These are phyloP conservation scores for Zapornia atra DNA, from an alignment of 2,113 vertebrate species.

Conservation along the genomic window DNA sequence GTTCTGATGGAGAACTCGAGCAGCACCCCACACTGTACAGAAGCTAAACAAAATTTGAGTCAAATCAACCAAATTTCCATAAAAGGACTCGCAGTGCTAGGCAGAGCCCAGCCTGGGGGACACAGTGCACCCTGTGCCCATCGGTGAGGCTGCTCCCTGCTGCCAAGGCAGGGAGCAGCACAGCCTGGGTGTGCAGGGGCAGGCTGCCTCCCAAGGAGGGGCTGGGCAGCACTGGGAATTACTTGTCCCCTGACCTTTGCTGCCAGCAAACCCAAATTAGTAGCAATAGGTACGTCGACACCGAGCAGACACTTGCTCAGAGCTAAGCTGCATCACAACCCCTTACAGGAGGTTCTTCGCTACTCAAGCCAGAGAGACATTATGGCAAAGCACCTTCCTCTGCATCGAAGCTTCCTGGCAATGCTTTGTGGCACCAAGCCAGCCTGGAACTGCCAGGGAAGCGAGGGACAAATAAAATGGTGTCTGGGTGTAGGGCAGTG, in stretches of 20 bases:
- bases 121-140: background rate
- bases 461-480: background rate
- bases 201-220: background rate
- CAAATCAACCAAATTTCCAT: background rate
- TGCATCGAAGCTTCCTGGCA: background rate
- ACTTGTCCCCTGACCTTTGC: background rate
- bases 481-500: background rate
- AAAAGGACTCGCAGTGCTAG: background rate
- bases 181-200: background rate
- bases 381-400: background rate
- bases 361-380: background rate
- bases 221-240: background rate
- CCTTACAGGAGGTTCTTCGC: background rate
- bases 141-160: fast-evolving
- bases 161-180: fast-evolving
- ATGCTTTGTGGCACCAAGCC: background rate
- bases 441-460: background rate
- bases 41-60: background rate
- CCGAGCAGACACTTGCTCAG: background rate
- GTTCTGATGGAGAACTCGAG: background rate
- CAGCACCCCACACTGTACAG: background rate
- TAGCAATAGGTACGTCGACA: background rate
- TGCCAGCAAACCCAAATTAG: background rate
- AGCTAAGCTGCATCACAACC: background rate
- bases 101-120: background rate